Evolutionary conservation across 2,797 vertebrate species (phyloP).

Genomic region (Muraenolepis orangiensis): DNA sequence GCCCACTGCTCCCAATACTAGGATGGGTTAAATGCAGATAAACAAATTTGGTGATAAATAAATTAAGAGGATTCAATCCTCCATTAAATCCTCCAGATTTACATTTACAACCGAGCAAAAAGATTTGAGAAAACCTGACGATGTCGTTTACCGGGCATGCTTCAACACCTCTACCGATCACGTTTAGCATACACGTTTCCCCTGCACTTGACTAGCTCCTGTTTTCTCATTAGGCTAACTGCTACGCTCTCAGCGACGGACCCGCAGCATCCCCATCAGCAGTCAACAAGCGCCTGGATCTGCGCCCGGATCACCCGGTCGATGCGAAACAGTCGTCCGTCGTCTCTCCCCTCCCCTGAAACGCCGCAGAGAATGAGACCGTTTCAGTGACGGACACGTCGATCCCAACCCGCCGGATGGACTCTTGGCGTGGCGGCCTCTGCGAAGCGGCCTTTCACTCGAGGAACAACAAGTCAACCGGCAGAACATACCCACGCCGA

Average conservation of each 20-base stretch:
- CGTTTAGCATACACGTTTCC: not conserved
- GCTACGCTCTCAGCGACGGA: constrained; percentile 13
- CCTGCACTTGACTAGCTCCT: constrained; percentile 21
- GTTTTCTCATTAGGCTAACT: constrained; percentile 43
- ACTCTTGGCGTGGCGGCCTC: no score
- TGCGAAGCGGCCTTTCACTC: no score
- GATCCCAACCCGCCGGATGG: no score
- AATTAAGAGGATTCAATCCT: no score
- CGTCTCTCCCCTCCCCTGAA: not conserved
- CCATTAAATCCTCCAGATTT: no score
- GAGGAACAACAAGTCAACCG: constrained; percentile 37
- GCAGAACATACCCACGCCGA: constrained; percentile 15
- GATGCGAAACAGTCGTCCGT: not conserved
- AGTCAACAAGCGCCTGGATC: not conserved
- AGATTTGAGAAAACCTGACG: not conserved
- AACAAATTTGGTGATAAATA: no score
- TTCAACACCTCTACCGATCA: not conserved
- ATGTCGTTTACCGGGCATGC: no score
- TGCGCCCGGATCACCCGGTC: not conserved
- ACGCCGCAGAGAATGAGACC: no score
- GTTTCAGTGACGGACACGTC: not conserved
- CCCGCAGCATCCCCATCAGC: not conserved
- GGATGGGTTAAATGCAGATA: no score
- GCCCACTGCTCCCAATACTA: no score
- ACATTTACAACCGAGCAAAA: no score